Percentiles rank a stretch among this genome's conserved stretches.
phyloP scores from a whole-genome alignment of 2,797 vertebrate species.

The Alectoris magna region DNA sequence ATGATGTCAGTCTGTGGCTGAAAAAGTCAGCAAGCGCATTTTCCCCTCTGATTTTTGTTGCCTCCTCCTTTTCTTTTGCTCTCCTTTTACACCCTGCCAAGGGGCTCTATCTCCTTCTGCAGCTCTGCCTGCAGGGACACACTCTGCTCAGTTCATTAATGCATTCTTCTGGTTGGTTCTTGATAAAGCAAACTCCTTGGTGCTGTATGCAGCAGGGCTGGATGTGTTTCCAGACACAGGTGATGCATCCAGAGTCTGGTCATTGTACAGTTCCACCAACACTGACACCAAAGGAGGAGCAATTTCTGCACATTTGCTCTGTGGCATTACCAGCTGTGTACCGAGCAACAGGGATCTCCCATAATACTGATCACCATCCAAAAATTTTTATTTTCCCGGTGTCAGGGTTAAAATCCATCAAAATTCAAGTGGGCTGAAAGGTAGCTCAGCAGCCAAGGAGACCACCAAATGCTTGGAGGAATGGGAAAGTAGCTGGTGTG shows the following conservation, averaged over 20 bases:
- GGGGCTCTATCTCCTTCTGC: neutral
- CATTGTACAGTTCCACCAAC: neutral
- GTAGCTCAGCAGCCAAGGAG: neutral
- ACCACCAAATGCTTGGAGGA: neutral
- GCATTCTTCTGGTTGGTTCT: neutral
- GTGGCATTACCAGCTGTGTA: neutral
- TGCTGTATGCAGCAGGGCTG: neutral
- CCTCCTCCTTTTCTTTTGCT: neutral
- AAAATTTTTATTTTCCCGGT: neutral
- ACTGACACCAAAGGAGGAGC: neutral
- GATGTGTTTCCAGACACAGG: neutral
- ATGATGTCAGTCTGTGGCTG: neutral
- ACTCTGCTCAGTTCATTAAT: rapidly evolving
- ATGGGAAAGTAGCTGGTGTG: rapidly evolving
- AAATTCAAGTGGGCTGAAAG: neutral
- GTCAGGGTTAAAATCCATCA: neutral
- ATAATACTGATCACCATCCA: too few relatives aligned
- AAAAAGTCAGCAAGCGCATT: neutral
- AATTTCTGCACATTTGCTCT: neutral
- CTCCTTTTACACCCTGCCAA: conserved; percentile 14
- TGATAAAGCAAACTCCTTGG: neutral
- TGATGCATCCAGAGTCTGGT: neutral
- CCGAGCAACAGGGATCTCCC: neutral
- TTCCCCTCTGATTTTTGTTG: neutral
- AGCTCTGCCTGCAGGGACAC: neutral